Conservation (phyloP, 2,113 vertebrate genomes). For the Platysteira castanea region DNA sequence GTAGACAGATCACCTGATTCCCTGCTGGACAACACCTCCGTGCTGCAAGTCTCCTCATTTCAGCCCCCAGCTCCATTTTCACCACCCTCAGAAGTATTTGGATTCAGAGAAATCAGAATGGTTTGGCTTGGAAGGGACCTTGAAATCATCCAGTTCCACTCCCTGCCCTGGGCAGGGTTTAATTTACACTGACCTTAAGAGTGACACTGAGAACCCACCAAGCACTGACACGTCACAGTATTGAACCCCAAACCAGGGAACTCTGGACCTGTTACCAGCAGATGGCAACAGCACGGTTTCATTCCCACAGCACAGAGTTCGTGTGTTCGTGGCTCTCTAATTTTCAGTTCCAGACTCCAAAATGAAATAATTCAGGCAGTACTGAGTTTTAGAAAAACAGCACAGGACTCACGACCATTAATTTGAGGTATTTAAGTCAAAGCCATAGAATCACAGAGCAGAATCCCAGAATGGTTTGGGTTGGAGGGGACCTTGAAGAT, state of each 20-base stretch:
- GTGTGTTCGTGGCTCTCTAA: not conserved
- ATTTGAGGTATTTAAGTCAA: not conserved
- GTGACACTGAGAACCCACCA: not conserved
- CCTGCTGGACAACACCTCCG: not conserved
- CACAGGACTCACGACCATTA: not conserved
- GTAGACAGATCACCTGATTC: not conserved
- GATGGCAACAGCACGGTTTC: not conserved
- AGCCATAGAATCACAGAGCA: accelerated
- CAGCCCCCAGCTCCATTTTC: not conserved
- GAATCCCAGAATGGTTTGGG: not conserved
- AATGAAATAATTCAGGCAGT: not conserved
- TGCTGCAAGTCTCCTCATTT: constrained; percentile 28
- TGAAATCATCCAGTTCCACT: not conserved
- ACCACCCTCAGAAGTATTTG: not conserved
- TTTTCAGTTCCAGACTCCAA: not conserved
- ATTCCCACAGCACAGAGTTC: not conserved
- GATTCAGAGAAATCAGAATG: not conserved
- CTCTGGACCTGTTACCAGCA: not conserved
- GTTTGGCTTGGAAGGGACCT: not conserved
- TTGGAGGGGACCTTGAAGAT: not conserved
- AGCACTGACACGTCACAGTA: not conserved
- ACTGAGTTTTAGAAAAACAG: not conserved
- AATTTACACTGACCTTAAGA: not conserved
- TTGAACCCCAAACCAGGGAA: not conserved
- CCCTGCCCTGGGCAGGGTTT: not conserved